A percentile compares a stretch with the other conserved stretches of the same genome.
Evolutionary conservation across 1,140 invertebrate species (phyloP).

Genomic region (Brachionus koreanus): DNA sequence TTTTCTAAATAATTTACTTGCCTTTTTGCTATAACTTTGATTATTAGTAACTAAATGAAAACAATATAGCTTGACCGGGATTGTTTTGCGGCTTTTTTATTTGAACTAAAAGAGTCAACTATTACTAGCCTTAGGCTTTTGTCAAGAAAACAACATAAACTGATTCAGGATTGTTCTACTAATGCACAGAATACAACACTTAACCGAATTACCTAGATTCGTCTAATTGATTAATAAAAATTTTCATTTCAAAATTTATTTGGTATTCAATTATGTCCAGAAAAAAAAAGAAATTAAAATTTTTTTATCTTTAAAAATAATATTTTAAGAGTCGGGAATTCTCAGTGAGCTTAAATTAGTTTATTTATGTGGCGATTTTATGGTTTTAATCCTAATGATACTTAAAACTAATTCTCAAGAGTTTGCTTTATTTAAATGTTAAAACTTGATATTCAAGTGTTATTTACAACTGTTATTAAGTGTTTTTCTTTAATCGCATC

Average conservation of each 20-base stretch:
- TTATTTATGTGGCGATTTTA: not conserved
- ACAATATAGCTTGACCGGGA: not conserved
- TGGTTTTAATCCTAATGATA: not conserved
- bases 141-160: not conserved
- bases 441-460: not conserved
- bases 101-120: not conserved
- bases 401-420: not conserved
- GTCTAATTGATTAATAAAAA: not conserved
- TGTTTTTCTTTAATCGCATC: not conserved
- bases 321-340: not conserved
- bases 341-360: not conserved
- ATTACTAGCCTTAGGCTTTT: slow-evolving; percentile 1
- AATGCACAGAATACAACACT: not conserved
- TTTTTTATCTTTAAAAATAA: not conserved
- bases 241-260: not conserved
- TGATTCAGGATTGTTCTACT: not conserved
- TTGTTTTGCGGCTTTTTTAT: not conserved
- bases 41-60: not conserved
- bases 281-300: not conserved
- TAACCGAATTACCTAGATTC: slow-evolving; percentile 6
- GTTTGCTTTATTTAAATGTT: not conserved
- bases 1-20: not conserved
- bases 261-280: not conserved
- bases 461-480: not conserved
- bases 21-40: too few species aligned